Conservation (phyloP, 2,888 invertebrate genomes). For the Griposia aprilina region DNA sequence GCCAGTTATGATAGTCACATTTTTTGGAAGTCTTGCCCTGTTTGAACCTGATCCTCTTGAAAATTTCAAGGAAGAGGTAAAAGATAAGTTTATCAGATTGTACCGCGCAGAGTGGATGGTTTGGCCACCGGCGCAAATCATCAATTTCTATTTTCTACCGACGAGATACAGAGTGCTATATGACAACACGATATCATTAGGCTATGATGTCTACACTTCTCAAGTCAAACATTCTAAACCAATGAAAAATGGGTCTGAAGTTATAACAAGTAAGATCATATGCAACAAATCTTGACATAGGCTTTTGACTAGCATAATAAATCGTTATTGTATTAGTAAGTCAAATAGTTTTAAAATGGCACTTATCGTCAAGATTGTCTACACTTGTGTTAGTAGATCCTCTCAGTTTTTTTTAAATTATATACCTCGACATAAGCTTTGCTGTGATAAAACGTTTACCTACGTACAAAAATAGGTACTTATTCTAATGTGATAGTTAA, state of each 20-base stretch:
- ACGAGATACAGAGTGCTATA: slow-evolving; percentile 96
- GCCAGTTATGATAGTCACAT: slow-evolving; percentile 95
- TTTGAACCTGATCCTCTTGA: slow-evolving; percentile 92
- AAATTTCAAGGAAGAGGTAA: slow-evolving; percentile 93
- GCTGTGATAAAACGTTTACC: slow-evolving; percentile 79
- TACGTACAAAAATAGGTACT: slow-evolving; percentile 60
- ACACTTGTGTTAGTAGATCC: slow-evolving; percentile 27
- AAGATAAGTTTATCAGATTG: slow-evolving; percentile 93
- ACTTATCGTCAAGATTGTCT: slow-evolving; percentile 55
- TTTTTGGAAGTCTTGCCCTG: slow-evolving; percentile 94
- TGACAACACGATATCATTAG: slow-evolving; percentile 96
- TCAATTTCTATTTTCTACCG: slow-evolving; percentile 97
- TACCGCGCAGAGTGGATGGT: slow-evolving; percentile 97
- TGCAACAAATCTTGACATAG: slow-evolving; percentile 54
- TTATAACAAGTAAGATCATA: slow-evolving; percentile 41
- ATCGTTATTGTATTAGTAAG: slow-evolving; percentile 35
- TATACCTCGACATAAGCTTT: slow-evolving; percentile 69
- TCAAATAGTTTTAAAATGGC: slow-evolving; percentile 61
- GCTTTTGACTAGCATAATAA: slow-evolving; percentile 17
- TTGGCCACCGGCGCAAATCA: slow-evolving; percentile 98
- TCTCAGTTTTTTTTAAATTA: slow-evolving; percentile 19
- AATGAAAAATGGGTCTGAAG: slow-evolving; percentile 67
- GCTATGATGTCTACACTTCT: slow-evolving; percentile 97
- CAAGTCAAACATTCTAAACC: slow-evolving; percentile 93
- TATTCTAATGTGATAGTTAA: slow-evolving; percentile 48